Evolutionary conservation across 2,113 vertebrate genomes (phyloP).

Genomic region (Caretta caretta): DNA sequence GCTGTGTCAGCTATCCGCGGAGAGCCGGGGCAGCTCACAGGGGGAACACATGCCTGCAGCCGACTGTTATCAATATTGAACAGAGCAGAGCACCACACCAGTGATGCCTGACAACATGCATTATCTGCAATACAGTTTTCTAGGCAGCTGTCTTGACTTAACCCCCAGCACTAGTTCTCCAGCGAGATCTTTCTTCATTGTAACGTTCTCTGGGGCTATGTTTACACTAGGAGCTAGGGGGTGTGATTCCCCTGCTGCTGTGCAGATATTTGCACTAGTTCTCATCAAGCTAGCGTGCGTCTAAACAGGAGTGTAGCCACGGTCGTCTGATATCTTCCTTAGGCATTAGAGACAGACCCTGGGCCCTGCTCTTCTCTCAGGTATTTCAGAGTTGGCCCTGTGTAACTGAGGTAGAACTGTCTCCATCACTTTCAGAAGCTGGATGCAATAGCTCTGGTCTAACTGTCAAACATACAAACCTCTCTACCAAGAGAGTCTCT

Average conservation of each 20-base stretch:
- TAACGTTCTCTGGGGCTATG: not conserved
- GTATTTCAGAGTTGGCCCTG: not conserved
- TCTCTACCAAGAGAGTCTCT: not conserved
- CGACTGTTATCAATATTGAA: too few relatives aligned
- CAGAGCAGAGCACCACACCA: too few relatives aligned
- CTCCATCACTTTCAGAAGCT: not conserved
- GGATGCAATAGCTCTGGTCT: not conserved
- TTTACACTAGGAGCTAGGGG: not conserved
- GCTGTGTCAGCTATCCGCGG: too few relatives aligned
- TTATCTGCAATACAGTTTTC: not conserved
- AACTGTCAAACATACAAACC: not conserved
- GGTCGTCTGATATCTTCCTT: not conserved
- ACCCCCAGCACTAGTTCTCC: rapidly evolving
- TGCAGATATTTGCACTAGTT: not conserved
- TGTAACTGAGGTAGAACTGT: not conserved
- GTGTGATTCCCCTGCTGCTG: not conserved
- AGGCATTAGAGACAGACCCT: not conserved
- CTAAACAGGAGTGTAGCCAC: too few relatives aligned
- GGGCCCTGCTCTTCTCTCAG: not conserved
- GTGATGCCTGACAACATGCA: too few relatives aligned
- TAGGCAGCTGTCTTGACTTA: not conserved
- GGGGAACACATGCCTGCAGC: too few relatives aligned
- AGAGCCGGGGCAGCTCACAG: too few relatives aligned
- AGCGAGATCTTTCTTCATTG: not conserved
- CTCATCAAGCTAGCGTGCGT: not conserved